A percentile compares a stretch with the other conserved stretches of the same genome.
Evolutionary conservation across 2,888 invertebrate species (phyloP).

Genomic region (Terebella lapidaria): DNA sequence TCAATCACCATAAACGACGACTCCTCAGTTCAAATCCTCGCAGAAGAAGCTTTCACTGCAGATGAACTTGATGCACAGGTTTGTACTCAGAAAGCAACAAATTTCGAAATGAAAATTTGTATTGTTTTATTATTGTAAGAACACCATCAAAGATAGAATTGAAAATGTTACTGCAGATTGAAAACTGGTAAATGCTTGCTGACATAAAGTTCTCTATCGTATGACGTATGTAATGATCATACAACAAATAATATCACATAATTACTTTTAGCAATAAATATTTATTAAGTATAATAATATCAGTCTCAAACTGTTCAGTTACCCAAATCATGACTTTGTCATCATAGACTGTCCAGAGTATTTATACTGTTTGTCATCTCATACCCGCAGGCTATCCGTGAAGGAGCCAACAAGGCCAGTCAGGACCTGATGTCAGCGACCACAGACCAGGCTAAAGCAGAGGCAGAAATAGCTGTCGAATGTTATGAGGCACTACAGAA

Average conservation of each 20-base stretch:
- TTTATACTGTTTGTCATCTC: not conserved
- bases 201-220: no score
- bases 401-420: slow-evolving; percentile 78
- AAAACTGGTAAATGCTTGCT: no score
- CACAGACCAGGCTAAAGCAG: slow-evolving; percentile 77
- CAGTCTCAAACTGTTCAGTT: no score
- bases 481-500: slow-evolving; percentile 90
- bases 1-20: slow-evolving; percentile 94
- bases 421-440: slow-evolving; percentile 74
- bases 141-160: no score
- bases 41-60: slow-evolving; percentile 88
- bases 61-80: slow-evolving; percentile 71
- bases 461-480: slow-evolving; percentile 89
- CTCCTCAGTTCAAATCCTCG: slow-evolving; percentile 84
- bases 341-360: not conserved
- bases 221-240: no score
- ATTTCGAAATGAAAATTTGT: not conserved
- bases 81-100: not conserved
- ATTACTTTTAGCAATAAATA: not conserved
- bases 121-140: no score
- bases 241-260: no score
- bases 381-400: slow-evolving; percentile 65
- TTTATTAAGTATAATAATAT: not conserved
- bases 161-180: no score
- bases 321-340: no score